Conservation (phyloP, 2,113 vertebrate species). For the Callithrix jacchus region DNA sequence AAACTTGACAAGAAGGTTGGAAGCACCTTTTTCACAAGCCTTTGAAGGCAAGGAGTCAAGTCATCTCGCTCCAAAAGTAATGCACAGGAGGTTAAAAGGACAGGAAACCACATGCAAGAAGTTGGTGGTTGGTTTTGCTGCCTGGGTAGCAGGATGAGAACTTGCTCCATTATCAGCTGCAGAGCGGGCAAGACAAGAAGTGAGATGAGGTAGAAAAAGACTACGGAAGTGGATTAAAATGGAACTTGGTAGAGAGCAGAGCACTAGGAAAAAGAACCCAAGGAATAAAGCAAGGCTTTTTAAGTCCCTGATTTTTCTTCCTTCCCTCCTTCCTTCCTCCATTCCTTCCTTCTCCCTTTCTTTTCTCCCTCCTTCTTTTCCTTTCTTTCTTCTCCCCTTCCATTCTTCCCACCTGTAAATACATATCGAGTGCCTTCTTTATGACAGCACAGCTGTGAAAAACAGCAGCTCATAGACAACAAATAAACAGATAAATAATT, state of each 20-base stretch:
- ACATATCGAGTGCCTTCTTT: background rate
- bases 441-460: background rate
- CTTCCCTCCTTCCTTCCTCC: background rate
- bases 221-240: background rate
- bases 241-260: background rate
- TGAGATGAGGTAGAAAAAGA: background rate
- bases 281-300: background rate
- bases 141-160: background rate
- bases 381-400: rapidly evolving
- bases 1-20: background rate
- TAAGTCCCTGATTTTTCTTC: background rate
- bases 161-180: background rate
- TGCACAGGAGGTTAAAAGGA: background rate
- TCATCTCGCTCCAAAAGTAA: background rate
- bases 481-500: background rate
- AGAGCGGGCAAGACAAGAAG: background rate
- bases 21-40: background rate
- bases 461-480: background rate
- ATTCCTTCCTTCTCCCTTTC: background rate
- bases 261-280: background rate
- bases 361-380: too few relatives aligned
- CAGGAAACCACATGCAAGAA: background rate
- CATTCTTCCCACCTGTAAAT: background rate
- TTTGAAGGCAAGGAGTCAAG: background rate
- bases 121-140: background rate